Conservation (phyloP, 2,113 vertebrate genomes). For the Phoenicopterus ruber region DNA sequence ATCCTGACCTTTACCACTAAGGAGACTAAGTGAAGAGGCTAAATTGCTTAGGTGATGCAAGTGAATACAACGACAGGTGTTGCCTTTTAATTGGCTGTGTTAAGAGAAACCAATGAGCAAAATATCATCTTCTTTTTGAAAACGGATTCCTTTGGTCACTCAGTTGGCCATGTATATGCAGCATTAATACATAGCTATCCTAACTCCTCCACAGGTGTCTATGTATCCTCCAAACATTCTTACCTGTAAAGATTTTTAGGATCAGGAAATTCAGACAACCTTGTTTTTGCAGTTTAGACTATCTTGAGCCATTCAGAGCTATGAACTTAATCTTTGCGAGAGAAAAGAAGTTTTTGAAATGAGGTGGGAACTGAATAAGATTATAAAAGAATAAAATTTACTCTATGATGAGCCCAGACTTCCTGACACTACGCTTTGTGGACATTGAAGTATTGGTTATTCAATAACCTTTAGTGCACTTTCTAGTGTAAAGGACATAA, state of each 20-base stretch:
- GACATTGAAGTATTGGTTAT: conserved; percentile 16
- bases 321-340: neutral
- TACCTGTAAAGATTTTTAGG: neutral
- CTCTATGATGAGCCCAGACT: neutral
- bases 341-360: neutral
- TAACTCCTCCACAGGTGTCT: rapidly evolving
- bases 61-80: rapidly evolving
- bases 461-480: conserved; percentile 36
- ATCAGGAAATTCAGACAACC: neutral
- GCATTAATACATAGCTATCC: neutral
- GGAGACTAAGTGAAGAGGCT: neutral
- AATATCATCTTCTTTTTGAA: neutral
- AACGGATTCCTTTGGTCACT: neutral
- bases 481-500: conserved; percentile 41
- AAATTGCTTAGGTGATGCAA: neutral
- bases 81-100: no score
- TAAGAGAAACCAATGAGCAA: neutral
- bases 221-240: neutral
- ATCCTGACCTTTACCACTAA: neutral
- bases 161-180: rapidly evolving
- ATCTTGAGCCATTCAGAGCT: neutral
- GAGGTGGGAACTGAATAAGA: neutral
- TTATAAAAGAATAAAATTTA: neutral
- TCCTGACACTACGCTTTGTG: neutral
- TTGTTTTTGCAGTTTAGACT: neutral